Base-by-base conservation (phyloP, 2,113 vertebrate genomes). In the Tragelaphus imberbis region DNA sequence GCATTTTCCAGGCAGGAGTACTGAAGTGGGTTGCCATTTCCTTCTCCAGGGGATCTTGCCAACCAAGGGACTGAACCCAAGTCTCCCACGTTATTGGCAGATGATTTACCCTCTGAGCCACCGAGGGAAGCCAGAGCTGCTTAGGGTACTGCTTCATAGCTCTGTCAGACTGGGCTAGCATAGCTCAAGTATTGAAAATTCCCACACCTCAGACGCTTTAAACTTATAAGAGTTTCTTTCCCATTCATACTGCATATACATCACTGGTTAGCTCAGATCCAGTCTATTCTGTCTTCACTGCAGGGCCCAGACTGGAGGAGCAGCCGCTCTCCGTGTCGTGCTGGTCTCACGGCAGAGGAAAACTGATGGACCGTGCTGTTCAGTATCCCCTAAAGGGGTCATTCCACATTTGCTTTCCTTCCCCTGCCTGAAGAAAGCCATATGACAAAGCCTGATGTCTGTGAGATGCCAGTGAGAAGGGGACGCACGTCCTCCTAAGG, bases 51-150 rank as follows among this genome's bases (percentile, higher is more conserved):
- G 19, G 9, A 23, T 75, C 68, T 75, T 75, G 19, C n/a, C n/a
- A 71, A 71, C 68, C n/a, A 1, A 2, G 19, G 68, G n/a, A 23
- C 13, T 5, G n/a, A 75, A 40, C 33, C 17, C 68, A 75, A 9
- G 2, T 40, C 68, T 75, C 19, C 68, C 4, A 19, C 68, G 25
- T 2, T 75, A 21, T 0, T 0, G 68, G n/a, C 68, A 71, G 68
- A 71, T 0, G 0, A 5, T 75, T 75, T 2, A 75, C 19, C 17
- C 4, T 75, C 68, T 71, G 68, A 16, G 61, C 61, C 68, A 36
- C 68, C 19, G 3, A n/a, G n/a, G 68, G n/a, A 71, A 36, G 68
- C 68, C 4, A 71, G 9, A 71, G 9, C 36, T 40, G 71, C 56
- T 58, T 75, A 79, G 30, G 47, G 3, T 81, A 6, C 8, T 40